Base-by-base conservation (phyloP, 2,888 invertebrate genomes). In the Fissipunctia ypsillon region DNA sequence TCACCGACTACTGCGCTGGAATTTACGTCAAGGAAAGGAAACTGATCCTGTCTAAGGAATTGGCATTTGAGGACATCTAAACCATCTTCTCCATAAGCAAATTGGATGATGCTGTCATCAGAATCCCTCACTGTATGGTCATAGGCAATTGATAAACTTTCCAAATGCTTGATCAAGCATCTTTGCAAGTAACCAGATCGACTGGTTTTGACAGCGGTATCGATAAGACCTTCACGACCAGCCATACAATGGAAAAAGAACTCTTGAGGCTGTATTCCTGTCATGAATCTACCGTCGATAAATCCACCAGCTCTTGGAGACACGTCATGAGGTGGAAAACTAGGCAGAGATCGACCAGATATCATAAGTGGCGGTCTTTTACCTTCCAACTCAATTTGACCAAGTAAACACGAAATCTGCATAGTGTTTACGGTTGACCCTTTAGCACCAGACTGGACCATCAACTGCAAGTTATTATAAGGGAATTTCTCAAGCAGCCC, bases 211-310 rank as follows among this genome's bases (percentile, higher is more conserved):
- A 99, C 99, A 82, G 99, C 99, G 6, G 99, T 99, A 97, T 99
- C 99, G 88, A 99, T 99, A 70, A 99, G 97, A 96, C 99, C 99
- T 97, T 99, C 99, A 94, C 99, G 97, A 71, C 99, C 99, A 70
- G 99, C 99, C 99, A 99, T 99, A 91, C 99, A 99, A 97, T 99
- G 99, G 95, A 99, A 99, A 96, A 99, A 99, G 93, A 99, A 99
- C 91, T 99, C 99, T 94, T 99, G 99, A 0, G 99, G 99, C 89
- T 98, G 97, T 87, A 99, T 99, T n/a, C 99, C 99, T 0, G 99
- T 99, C 97, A 99, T 97, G 91, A 99, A 99, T 16, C 99, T 97
- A 0, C 99, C 99, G 86, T 98, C 98, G 70, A 99, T 98, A 91
- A 99, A 99, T 1, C 99, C 99, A 14, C 99, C 99, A 0, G 99